A percentile compares a stretch with the other conserved stretches of the same genome.
Conservation (phyloP, 2,888 invertebrate genomes). For the Ashinkailepas kermadecensis region DNA sequence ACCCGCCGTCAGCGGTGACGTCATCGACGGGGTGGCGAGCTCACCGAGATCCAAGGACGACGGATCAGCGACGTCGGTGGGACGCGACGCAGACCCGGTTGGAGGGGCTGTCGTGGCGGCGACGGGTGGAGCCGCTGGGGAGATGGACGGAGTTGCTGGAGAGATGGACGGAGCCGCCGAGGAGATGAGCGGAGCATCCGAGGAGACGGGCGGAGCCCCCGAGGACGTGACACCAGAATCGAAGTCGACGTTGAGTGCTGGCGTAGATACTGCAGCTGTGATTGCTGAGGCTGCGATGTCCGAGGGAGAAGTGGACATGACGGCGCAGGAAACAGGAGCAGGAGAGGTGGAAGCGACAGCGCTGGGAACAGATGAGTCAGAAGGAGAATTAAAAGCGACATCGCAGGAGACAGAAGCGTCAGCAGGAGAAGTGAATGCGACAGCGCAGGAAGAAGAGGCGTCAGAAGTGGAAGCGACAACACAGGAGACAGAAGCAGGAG, state of each 20-base stretch:
- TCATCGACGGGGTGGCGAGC: not conserved
- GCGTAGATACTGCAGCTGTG: not conserved
- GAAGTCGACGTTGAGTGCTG: too few relatives aligned
- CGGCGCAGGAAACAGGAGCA: not conserved
- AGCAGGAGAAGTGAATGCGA: not conserved
- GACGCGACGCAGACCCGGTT: not conserved
- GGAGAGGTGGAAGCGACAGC: not conserved
- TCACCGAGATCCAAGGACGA: too few relatives aligned
- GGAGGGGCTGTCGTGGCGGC: not conserved
- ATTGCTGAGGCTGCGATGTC: not conserved
- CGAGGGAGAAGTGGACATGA: not conserved
- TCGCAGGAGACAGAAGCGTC: not conserved
- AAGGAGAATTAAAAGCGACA: too few relatives aligned
- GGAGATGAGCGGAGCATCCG: not conserved
- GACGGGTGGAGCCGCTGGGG: too few relatives aligned
- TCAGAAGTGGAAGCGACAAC: not conserved
- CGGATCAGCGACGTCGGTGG: not conserved
- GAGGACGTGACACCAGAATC: too few relatives aligned
- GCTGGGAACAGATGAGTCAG: too few relatives aligned
- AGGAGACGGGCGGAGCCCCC: not conserved
- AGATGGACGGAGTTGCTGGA: too few relatives aligned
- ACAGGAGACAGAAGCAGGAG: not conserved
- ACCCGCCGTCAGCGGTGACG: not conserved
- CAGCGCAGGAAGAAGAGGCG: not conserved
- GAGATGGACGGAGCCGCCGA: too few relatives aligned